Percentiles rank a stretch among this genome's conserved stretches.
Evolutionary conservation across 2,113 vertebrate genomes (phyloP).

Genomic region (Calyptommatus sinebrachiatus): DNA sequence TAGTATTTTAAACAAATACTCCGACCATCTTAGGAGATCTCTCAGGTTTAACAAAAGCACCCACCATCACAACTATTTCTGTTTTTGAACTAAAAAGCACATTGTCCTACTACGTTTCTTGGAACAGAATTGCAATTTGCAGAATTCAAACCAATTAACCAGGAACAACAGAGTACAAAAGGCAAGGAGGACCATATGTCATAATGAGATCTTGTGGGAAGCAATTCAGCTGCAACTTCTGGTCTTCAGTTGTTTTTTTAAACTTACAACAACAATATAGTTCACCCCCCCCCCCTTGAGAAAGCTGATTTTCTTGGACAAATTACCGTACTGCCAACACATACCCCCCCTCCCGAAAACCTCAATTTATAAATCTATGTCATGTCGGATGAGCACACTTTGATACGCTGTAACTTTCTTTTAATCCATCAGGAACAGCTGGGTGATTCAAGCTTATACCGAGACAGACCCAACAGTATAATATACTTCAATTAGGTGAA

Average conservation of each 20-base stretch:
- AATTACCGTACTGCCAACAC: conserved; percentile 9
- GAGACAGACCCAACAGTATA: background rate
- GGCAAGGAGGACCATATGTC: background rate
- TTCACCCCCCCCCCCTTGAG: conserved; percentile 30
- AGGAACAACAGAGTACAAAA: background rate
- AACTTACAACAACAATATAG: conserved; percentile 13
- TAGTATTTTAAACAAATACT: background rate
- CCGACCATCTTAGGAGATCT: background rate
- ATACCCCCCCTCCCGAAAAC: background rate
- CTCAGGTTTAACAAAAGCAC: background rate
- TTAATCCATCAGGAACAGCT: conserved; percentile 10
- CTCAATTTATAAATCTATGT: conserved; percentile 22
- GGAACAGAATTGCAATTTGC: conserved; percentile 8
- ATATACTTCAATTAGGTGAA: background rate
- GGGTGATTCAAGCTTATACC: background rate
- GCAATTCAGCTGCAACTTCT: conserved; percentile 15
- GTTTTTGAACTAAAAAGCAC: background rate
- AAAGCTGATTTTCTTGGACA: conserved; percentile 43
- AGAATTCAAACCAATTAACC: conserved; percentile 31
- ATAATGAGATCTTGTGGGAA: conserved; percentile 10
- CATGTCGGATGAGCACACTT: conserved; percentile 10
- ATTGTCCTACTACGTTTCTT: conserved; percentile 20
- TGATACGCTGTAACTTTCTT: background rate
- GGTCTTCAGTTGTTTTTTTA: background rate
- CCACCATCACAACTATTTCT: conserved; percentile 7